phyloP scores from a whole-genome alignment of 35 echinoderm and acorn worm genomes.

The Amphiura filiformis region DNA sequence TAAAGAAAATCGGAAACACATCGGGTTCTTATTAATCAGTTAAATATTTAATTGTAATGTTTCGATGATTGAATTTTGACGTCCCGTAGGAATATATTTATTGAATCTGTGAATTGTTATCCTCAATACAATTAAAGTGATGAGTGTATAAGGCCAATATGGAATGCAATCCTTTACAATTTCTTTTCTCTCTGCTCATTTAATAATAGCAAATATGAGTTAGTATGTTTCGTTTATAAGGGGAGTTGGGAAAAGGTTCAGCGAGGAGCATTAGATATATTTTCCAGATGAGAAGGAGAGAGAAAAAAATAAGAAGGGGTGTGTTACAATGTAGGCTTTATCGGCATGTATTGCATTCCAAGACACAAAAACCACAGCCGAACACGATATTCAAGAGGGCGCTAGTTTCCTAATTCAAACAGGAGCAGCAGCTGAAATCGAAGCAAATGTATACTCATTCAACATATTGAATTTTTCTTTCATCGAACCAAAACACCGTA shows the following conservation, averaged over 20 bases:
- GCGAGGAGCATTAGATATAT: background rate
- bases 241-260: background rate
- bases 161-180: background rate
- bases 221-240: background rate
- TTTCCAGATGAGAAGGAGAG: no score
- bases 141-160: background rate
- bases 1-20: background rate
- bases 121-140: background rate
- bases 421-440: background rate
- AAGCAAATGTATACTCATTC: background rate
- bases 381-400: background rate
- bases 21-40: background rate
- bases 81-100: background rate
- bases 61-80: background rate
- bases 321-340: background rate
- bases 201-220: background rate
- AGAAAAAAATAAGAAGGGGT: background rate
- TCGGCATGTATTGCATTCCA: background rate
- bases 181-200: background rate
- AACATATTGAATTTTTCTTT: background rate
- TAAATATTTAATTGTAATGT: conserved; percentile 16
- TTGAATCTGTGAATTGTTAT: background rate
- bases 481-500: background rate
- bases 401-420: background rate
- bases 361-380: background rate